A percentile compares a stretch with the other conserved stretches of the same genome.
phyloP scores from a whole-genome alignment of 2,888 invertebrate genomes.

The Pterostichus niger region DNA sequence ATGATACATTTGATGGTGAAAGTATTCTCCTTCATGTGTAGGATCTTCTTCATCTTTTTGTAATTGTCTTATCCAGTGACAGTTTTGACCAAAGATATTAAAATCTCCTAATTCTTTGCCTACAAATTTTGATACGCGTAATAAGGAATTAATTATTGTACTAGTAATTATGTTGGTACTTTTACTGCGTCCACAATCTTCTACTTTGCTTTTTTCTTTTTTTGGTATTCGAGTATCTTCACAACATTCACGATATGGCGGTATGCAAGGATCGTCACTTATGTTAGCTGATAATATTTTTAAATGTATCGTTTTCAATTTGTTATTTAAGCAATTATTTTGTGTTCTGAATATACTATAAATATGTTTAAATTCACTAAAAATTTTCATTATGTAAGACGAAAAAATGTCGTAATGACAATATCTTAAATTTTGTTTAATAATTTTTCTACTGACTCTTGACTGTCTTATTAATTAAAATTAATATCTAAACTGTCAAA shows the following conservation, averaged over 20 bases:
- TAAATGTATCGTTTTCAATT: background rate
- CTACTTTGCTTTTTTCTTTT: background rate
- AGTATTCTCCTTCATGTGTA: constrained; percentile 43
- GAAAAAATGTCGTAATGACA: no score
- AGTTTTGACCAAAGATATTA: constrained; percentile 33
- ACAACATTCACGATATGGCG: background rate
- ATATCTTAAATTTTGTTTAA: no score
- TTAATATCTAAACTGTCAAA: no score
- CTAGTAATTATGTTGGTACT: no score
- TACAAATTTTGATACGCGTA: background rate
- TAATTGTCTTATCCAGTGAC: constrained; percentile 46
- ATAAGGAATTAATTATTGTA: no score
- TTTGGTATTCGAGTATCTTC: constrained; percentile 4
- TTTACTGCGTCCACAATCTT: no score
- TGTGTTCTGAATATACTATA: background rate
- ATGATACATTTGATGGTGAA: constrained; percentile 57
- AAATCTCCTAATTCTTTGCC: background rate
- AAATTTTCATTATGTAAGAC: no score
- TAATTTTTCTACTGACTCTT: no score
- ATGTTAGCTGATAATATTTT: background rate
- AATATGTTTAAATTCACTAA: background rate
- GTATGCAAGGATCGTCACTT: background rate
- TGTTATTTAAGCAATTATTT: background rate
- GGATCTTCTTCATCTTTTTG: constrained; percentile 18
- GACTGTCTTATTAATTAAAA: no score